Conservation (phyloP, 2,113 vertebrate species). For the Mellivora capensis region DNA sequence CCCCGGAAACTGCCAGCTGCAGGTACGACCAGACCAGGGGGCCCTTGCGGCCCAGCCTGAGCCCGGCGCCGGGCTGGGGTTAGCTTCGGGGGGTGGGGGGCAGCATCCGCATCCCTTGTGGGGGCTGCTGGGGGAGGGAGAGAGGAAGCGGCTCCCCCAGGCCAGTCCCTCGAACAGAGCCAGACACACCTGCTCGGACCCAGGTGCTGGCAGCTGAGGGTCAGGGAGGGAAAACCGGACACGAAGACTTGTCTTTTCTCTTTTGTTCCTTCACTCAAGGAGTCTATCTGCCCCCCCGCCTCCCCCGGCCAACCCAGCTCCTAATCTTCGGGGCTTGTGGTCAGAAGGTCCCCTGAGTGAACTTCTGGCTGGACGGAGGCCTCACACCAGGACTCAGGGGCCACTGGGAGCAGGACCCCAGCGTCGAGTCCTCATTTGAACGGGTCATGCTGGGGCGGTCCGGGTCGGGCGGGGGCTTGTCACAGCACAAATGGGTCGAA, state of each 20-base stretch:
- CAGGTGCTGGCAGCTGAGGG: not conserved
- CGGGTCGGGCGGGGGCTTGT: not conserved
- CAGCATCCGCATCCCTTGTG: accelerated
- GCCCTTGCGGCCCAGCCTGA: slow-evolving; percentile 87
- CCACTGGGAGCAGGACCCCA: not conserved
- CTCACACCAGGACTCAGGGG: not conserved
- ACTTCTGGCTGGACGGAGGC: not conserved
- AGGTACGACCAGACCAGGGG: slow-evolving; percentile 89
- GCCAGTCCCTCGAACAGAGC: not conserved
- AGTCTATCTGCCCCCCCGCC: not conserved
- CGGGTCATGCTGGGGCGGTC: not conserved
- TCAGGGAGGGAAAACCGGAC: accelerated
- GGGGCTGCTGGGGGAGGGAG: not conserved
- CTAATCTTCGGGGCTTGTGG: not conserved
- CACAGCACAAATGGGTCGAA: not conserved
- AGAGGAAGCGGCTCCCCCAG: not conserved
- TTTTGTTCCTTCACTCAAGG: not conserved
- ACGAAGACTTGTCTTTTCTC: not conserved
- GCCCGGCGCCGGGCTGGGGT: not conserved
- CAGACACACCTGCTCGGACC: accelerated
- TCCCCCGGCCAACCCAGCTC: not conserved
- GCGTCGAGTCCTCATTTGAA: not conserved
- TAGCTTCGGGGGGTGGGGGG: not conserved
- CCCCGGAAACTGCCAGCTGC: slow-evolving; percentile 85
- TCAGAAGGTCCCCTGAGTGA: not conserved